phyloP scores from a whole-genome alignment of 2,797 vertebrate species.

The Microctenopoma steveboyesi region DNA sequence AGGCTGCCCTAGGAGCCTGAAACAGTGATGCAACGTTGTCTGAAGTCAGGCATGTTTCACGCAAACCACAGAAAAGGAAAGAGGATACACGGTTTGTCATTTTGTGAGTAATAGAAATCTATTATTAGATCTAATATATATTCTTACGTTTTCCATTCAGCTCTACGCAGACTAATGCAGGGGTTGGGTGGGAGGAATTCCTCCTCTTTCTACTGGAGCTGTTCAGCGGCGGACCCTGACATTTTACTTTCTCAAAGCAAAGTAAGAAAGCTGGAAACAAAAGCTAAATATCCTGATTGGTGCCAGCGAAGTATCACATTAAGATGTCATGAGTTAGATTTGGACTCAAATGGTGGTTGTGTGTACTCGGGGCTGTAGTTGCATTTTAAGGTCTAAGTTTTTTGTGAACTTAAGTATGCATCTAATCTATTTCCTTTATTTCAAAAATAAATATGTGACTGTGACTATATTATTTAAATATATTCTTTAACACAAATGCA shows the following conservation, averaged over 20 bases:
- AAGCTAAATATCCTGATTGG: constrained; percentile 31
- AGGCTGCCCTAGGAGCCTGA: background rate
- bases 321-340: constrained; percentile 47
- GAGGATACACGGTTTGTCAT: background rate
- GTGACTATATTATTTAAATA: background rate
- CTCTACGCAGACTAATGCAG: background rate
- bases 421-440: background rate
- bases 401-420: background rate
- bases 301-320: constrained; percentile 41
- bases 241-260: constrained; percentile 39
- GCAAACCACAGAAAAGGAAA: constrained; percentile 1
- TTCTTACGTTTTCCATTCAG: background rate
- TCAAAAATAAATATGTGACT: too few species aligned
- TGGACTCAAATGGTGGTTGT: constrained; percentile 43
- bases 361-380: constrained; percentile 18
- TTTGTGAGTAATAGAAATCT: background rate
- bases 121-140: too few species aligned
- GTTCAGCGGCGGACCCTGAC: constrained; percentile 28
- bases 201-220: constrained; percentile 18
- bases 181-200: background rate
- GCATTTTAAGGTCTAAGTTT: constrained; percentile 13
- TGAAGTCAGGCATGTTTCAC: background rate
- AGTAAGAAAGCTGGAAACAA: constrained; percentile 4
- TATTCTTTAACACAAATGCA: background rate
- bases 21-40: background rate